These are phyloP conservation scores for Cephus rjabovi DNA, from an alignment of 2,888 invertebrate genomes.

Conservation along the genomic window DNA sequence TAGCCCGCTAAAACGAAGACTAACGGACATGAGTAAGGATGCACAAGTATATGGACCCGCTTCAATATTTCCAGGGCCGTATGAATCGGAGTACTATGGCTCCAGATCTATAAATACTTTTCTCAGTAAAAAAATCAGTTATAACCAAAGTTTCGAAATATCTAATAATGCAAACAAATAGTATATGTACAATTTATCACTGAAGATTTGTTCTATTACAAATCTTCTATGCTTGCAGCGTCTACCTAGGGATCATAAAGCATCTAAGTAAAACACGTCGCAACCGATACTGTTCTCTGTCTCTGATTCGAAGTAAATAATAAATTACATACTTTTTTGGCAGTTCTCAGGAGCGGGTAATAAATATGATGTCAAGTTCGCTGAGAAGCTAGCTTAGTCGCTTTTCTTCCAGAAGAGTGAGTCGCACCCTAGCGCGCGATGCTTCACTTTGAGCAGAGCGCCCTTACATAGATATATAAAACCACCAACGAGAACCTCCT, in stretches of 20 bases:
- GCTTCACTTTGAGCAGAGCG: conserved; percentile 38
- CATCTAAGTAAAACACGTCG: neutral
- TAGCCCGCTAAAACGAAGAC: neutral
- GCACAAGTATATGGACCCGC: neutral
- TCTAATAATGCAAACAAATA: neutral
- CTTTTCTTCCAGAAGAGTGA: conserved; percentile 49
- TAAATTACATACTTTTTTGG: conserved; percentile 21
- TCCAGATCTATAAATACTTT: neutral
- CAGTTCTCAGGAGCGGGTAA: conserved; percentile 29
- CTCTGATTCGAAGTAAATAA: conserved; percentile 14
- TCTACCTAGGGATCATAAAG: neutral
- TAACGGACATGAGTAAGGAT: neutral
- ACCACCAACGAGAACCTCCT: conserved; percentile 23
- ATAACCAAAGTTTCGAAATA: neutral
- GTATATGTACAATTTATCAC: neutral
- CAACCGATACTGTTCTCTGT: neutral
- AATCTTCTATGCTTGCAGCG: neutral
- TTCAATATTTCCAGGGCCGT: neutral
- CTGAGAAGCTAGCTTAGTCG: conserved; percentile 42
- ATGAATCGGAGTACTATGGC: neutral
- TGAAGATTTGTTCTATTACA: neutral
- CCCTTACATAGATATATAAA: conserved; percentile 36
- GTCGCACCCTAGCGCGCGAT: conserved; percentile 36
- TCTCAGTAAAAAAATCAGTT: neutral
- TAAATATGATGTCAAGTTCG: conserved; percentile 45